Evolutionary conservation across 2,888 invertebrate species (phyloP), one percentile per base, ranked within the genome.

Genomic region (Caenorhabditis sp.): DNA sequence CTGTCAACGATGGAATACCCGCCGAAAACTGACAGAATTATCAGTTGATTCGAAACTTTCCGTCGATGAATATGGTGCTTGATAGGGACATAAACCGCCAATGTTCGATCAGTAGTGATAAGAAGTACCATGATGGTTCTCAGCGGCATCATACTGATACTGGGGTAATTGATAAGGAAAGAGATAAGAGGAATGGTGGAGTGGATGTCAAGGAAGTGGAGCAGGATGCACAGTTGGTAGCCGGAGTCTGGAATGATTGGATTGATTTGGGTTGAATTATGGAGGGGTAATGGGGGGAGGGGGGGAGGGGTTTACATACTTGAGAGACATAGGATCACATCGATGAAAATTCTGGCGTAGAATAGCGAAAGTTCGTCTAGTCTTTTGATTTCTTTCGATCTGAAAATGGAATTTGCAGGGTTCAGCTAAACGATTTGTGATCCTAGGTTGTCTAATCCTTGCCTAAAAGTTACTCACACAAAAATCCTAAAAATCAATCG

Each of bases 311-410:
- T n/a, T n/a, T n/a, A 22, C 58, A 35, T 18, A 18, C 13, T 58
- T 1, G 37, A 35, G 1, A 58, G 9, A 35, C 58, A 8, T 2
- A 61, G 26, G 9, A 24, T 1, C 24, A 22, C 60, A 44, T 40
- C 60, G 1, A 61, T 61, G 5, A 24, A 2, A 15, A 61, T 40
- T 24, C 60, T 61, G 20, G 24, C 40, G 40, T 61, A 44, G 15
- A 61, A 61, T 11, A 61, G 60, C 15, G 40, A 22, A 2, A 61
- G 24, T n/a, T 26, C 24, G 5, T n/a, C 9, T 0, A 24, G 40
- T 44, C 40, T 61, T 44, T 61, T 61, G 40, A 61, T 15, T n/a
- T 9, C 40, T 24, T 61, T 61, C 13, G 60, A 40, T 44, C 60
- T 61, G 60, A 22, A 61, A 32, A 6, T n/a, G n/a, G 9, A 32